phyloP scores from a whole-genome alignment of 2,888 invertebrate genomes.

The Nemoura dubitans region DNA sequence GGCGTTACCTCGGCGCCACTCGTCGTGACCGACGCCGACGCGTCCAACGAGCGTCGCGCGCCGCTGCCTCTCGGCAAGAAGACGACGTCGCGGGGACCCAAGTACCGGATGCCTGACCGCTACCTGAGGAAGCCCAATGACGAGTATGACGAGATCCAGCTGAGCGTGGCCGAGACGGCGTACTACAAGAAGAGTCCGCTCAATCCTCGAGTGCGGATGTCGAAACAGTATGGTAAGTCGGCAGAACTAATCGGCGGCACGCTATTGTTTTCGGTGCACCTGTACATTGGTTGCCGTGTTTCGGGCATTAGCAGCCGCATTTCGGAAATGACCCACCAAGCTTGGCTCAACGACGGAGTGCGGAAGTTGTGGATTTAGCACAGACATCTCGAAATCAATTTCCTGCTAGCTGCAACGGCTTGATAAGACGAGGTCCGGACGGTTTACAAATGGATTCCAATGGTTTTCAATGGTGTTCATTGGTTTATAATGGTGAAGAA shows the following conservation, averaged over 20 bases:
- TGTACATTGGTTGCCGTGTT: background rate
- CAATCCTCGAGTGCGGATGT: background rate
- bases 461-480: too few species aligned
- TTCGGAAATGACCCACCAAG: too few species aligned
- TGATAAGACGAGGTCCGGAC: too few species aligned
- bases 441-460: too few species aligned
- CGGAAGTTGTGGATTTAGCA: too few species aligned
- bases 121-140: background rate
- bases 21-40: background rate
- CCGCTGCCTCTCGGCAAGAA: slow-evolving; percentile 8
- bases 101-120: slow-evolving; percentile 16
- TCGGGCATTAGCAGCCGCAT: too few species aligned
- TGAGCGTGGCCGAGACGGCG: slow-evolving; percentile 45
- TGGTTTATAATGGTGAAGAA: too few species aligned
- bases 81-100: background rate
- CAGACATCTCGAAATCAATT: too few species aligned
- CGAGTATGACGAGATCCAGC: slow-evolving; percentile 43
- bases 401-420: too few species aligned
- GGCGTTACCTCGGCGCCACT: background rate
- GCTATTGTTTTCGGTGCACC: too few species aligned
- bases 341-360: too few species aligned
- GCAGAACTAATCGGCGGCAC: background rate
- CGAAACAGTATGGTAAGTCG: background rate
- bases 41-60: background rate
- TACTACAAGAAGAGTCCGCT: slow-evolving; percentile 44